These are phyloP conservation scores for Cheumatopsyche charites DNA, from an alignment of 1,140 invertebrate genomes.

Conservation along the genomic window DNA sequence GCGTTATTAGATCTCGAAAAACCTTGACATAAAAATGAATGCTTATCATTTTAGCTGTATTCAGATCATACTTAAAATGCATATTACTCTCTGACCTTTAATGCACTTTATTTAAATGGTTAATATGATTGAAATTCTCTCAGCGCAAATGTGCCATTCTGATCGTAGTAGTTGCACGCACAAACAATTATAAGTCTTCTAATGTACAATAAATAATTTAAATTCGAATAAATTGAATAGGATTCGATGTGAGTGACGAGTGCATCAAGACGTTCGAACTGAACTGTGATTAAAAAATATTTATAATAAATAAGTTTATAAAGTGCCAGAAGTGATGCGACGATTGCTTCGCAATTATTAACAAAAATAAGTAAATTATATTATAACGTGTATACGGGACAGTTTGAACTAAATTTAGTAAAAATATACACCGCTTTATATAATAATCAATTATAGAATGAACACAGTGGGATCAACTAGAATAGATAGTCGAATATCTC, in stretches of 20 bases:
- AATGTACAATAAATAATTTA: neutral
- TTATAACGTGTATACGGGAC: slow-evolving; percentile 15
- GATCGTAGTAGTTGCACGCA: neutral
- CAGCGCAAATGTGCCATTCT: neutral
- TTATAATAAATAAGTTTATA: slow-evolving; percentile 16
- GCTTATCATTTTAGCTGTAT: no score
- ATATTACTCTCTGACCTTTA: no score
- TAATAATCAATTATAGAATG: neutral
- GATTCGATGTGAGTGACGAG: slow-evolving; percentile 8
- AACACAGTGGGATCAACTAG: slow-evolving; percentile 26
- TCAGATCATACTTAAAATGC: no score
- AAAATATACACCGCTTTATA: slow-evolving; percentile 2
- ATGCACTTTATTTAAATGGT: neutral
- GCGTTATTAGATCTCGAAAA: no score
- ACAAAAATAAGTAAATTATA: neutral
- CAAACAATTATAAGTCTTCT: neutral
- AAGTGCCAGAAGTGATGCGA: slow-evolving; percentile 31
- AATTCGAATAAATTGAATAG: no score
- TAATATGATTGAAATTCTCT: slow-evolving; percentile 1
- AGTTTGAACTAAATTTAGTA: neutral
- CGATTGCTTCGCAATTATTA: slow-evolving; percentile 11
- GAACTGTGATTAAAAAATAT: slow-evolving; percentile 21
- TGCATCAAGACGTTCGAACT: slow-evolving; percentile 11
- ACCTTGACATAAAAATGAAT: no score
- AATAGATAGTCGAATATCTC: neutral